Evolutionary conservation across 1,140 invertebrate species (phyloP).

Genomic region (Paramacrobiotus metropolitanus): DNA sequence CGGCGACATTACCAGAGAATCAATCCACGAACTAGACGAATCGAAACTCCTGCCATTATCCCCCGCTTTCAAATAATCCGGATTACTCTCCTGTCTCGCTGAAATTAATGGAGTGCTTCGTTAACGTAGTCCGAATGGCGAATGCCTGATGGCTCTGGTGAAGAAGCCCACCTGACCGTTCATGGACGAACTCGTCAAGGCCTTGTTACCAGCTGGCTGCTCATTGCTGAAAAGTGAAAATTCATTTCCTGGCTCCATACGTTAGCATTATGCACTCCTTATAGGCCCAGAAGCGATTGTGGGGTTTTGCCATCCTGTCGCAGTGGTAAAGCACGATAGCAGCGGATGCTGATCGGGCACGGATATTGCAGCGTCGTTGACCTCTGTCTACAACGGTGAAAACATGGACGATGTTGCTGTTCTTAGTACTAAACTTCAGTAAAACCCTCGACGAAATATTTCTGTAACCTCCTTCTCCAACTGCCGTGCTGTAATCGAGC

Average conservation of each 20-base stretch:
- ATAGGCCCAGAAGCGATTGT: not conserved
- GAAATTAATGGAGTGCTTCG: not conserved
- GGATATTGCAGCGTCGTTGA: too few relatives aligned
- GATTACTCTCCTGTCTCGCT: not conserved
- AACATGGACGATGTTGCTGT: not conserved
- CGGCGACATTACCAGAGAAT: not conserved
- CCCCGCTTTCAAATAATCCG: not conserved
- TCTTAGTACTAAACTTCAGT: not conserved
- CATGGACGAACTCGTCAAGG: not conserved
- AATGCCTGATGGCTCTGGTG: not conserved
- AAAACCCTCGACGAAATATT: constrained; percentile 38
- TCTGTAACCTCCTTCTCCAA: constrained; percentile 62
- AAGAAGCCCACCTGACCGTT: not conserved
- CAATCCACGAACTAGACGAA: not conserved
- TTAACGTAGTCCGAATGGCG: not conserved
- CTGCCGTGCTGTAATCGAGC: constrained; percentile 90
- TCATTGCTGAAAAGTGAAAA: not conserved
- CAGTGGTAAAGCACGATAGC: not conserved
- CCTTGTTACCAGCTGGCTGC: not conserved
- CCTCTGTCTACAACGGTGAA: too few relatives aligned
- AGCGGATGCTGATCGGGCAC: too few relatives aligned
- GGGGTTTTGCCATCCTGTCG: not conserved
- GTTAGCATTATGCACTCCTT: not conserved
- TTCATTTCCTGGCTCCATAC: not conserved
- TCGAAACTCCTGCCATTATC: not conserved